These are phyloP conservation scores for Lottia scabra DNA, from an alignment of 2,888 invertebrate genomes.

Conservation along the genomic window DNA sequence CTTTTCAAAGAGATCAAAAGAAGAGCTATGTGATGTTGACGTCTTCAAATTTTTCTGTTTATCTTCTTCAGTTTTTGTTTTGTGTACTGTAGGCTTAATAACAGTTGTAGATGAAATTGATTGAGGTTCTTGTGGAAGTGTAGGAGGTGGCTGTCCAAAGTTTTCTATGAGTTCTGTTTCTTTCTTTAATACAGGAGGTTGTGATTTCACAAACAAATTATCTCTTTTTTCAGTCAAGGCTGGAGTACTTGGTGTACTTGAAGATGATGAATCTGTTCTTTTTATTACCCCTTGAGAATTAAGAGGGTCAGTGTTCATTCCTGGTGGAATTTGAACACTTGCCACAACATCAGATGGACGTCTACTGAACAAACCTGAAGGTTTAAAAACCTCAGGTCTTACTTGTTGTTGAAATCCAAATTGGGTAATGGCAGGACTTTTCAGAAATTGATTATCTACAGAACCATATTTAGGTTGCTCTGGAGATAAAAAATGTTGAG, in stretches of 20 bases:
- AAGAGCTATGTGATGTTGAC: slow-evolving; percentile 13
- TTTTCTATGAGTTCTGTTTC: background rate
- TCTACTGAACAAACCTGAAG: background rate
- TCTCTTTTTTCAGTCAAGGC: background rate
- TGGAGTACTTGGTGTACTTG: background rate
- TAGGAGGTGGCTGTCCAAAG: background rate
- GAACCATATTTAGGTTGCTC: background rate
- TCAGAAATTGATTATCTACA: background rate
- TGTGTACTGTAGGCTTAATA: background rate
- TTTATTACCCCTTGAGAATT: background rate
- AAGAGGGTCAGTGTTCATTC: background rate
- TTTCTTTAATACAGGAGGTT: background rate
- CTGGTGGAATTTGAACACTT: background rate
- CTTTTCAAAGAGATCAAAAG: slow-evolving; percentile 15
- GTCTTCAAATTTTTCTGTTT: background rate
- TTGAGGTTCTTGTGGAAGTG: background rate
- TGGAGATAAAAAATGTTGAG: background rate
- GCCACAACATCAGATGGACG: background rate
- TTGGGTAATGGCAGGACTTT: background rate
- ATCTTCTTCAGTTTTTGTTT: background rate
- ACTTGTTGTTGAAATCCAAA: background rate
- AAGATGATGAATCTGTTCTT: slow-evolving; percentile 9
- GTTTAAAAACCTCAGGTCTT: background rate
- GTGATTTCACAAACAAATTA: background rate
- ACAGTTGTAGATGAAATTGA: slow-evolving; percentile 1